Evolutionary conservation across 2,888 invertebrate species (phyloP).

Genomic region (Emesis russula): DNA sequence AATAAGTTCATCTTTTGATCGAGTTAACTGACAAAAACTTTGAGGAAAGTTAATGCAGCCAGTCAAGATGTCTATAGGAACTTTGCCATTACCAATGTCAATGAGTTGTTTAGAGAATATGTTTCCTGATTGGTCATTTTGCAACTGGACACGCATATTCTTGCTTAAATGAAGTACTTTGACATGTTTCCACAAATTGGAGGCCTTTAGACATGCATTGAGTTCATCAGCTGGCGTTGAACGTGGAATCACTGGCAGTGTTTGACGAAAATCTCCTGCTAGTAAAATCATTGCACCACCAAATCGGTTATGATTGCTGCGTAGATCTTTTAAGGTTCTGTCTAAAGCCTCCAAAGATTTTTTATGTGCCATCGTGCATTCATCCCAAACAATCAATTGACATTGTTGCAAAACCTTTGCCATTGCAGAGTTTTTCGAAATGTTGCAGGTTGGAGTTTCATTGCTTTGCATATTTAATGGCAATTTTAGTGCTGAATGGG

Average conservation of each 20-base stretch:
- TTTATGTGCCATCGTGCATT: conserved; percentile 4
- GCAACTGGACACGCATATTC: background rate
- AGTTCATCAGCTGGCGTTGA: conserved; percentile 2
- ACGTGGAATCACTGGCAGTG: background rate
- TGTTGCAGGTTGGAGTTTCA: background rate
- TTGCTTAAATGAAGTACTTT: background rate
- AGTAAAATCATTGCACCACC: conserved; percentile 3
- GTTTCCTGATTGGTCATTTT: background rate
- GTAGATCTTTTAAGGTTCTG: background rate
- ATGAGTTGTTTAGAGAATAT: too few species aligned
- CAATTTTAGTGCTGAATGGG: background rate
- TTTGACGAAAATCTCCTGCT: conserved; percentile 4
- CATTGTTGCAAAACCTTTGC: background rate
- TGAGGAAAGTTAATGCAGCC: conserved; percentile 71
- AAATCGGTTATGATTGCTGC: background rate
- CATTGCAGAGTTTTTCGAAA: background rate
- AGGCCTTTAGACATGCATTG: background rate
- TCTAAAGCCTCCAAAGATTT: background rate
- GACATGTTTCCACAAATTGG: background rate
- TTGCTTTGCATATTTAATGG: background rate
- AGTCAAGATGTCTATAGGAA: conserved; percentile 41
- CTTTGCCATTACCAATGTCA: too few species aligned
- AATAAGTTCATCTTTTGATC: conserved; percentile 57
- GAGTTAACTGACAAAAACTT: conserved; percentile 69
- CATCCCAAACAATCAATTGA: background rate